Conservation (phyloP, 92 coral and sea anemone species). For the Phenganax stokvisi region DNA sequence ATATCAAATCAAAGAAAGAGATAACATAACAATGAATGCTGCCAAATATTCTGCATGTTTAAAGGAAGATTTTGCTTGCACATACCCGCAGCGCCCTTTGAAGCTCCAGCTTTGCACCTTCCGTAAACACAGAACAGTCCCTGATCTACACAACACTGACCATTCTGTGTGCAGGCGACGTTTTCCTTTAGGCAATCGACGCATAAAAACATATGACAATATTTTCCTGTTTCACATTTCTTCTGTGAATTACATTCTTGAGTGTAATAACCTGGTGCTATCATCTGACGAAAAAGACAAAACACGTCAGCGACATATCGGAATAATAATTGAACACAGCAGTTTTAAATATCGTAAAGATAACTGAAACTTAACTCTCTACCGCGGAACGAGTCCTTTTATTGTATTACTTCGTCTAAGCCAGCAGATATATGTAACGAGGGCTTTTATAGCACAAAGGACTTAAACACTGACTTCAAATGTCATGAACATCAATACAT, state of each 20-base stretch:
- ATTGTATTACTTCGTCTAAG: too few relatives aligned
- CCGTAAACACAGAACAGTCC: constrained; percentile 83
- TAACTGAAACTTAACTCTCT: too few relatives aligned
- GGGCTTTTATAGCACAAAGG: too few relatives aligned
- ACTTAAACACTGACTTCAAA: too few relatives aligned
- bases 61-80: not conserved
- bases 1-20: not conserved
- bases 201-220: constrained; percentile 98
- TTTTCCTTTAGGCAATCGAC: constrained; percentile 97
- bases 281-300: constrained; percentile 46
- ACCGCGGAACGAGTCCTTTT: too few relatives aligned
- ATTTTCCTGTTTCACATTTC: constrained; percentile 71
- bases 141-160: constrained; percentile 86
- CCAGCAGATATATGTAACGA: too few relatives aligned
- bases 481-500: too few relatives aligned
- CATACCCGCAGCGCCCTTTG: constrained; percentile 39
- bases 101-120: constrained; percentile 90
- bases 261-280: constrained; percentile 93
- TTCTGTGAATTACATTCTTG: constrained; percentile 98
- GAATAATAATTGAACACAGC: too few relatives aligned
- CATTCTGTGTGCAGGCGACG: constrained; percentile 99
- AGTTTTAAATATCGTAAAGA: too few relatives aligned
- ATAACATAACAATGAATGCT: not conserved
- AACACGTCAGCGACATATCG: not conserved
- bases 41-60: too few relatives aligned